Evolutionary conservation across 35 echinoderm and acorn worm species (phyloP), one percentile per base, ranked within the genome.

Genomic region (Amphiura filiformis): DNA sequence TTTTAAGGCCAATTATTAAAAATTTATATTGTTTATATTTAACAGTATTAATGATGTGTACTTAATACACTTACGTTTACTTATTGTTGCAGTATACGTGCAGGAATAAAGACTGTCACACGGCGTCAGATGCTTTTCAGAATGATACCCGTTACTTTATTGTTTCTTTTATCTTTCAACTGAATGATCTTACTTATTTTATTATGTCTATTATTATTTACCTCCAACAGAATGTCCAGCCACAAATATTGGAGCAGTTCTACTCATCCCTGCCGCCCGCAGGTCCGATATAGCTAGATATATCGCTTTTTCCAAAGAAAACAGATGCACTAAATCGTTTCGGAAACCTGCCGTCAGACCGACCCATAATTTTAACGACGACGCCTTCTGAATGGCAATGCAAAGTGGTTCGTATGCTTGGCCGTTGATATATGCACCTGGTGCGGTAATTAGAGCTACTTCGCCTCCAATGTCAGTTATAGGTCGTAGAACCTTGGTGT

Each of bases 171-270:
- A n/a, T n/a, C n/a, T n/a, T n/a, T n/a, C n/a, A n/a, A n/a, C n/a
- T n/a, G n/a, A n/a, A n/a, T n/a, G n/a, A n/a, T n/a, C n/a, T n/a
- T n/a, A n/a, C n/a, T n/a, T n/a, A n/a, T n/a, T n/a, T n/a, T n/a
- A n/a, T n/a, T n/a, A n/a, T n/a, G n/a, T n/a, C n/a, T n/a, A n/a
- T n/a, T n/a, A n/a, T 52, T 22, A 52, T 57, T 36, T 84, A 90
- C 88, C 88, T 33, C 88, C 88, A 34, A 90, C 80, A 77, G 88
- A 90, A 78, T 90, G 88, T 0, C 88, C 88, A 26, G 88, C 88
- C 14, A 78, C 39, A 39, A 84, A 90, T 2, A 83, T 36, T 26
- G 88, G 88, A 31, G 65, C 81, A n/a, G 52, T 49, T 52, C 20
- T 52, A 34, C 42, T 34, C 81, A 83, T 83, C 38, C 81, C 81